phyloP scores from a whole-genome alignment of 64 coral and sea anemone genomes.

The Montipora capricornis region DNA sequence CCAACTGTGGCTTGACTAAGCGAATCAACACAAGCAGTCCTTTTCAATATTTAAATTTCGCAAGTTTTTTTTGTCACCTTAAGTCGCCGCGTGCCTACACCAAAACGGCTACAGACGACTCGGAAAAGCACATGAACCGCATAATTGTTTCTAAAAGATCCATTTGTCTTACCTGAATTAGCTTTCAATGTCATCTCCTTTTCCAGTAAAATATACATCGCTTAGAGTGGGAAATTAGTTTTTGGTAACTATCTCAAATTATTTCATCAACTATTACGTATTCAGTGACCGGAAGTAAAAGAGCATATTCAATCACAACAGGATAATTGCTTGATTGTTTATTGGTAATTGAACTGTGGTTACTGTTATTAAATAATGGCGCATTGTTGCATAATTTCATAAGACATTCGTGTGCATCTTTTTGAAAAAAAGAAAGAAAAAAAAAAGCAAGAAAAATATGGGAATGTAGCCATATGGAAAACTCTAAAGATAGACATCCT shows the following conservation, averaged over 20 bases:
- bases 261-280: background rate
- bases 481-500: slow-evolving; percentile 6
- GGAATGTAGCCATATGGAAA: background rate
- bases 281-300: slow-evolving; percentile 2
- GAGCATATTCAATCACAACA: background rate
- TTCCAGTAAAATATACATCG: slow-evolving; percentile 19
- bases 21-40: slow-evolving; percentile 1
- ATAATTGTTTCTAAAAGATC: slow-evolving; percentile 1
- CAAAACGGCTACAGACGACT: slow-evolving; percentile 3
- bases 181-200: background rate
- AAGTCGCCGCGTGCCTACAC: background rate
- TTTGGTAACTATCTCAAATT: slow-evolving; percentile 9
- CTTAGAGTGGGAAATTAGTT: slow-evolving; percentile 5
- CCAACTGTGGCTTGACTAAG: slow-evolving; percentile 30
- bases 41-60: slow-evolving; percentile 42
- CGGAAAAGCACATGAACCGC: background rate
- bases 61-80: slow-evolving; percentile 47
- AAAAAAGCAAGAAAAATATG: slow-evolving; percentile 3
- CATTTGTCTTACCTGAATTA: slow-evolving; percentile 27
- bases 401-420: slow-evolving; percentile 26
- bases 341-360: background rate
- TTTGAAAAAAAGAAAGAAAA: background rate
- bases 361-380: slow-evolving; percentile 17
- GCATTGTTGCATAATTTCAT: background rate
- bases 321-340: background rate